phyloP scores from a whole-genome alignment of 2,113 vertebrate genomes.

The Onychostruthus taczanowskii region DNA sequence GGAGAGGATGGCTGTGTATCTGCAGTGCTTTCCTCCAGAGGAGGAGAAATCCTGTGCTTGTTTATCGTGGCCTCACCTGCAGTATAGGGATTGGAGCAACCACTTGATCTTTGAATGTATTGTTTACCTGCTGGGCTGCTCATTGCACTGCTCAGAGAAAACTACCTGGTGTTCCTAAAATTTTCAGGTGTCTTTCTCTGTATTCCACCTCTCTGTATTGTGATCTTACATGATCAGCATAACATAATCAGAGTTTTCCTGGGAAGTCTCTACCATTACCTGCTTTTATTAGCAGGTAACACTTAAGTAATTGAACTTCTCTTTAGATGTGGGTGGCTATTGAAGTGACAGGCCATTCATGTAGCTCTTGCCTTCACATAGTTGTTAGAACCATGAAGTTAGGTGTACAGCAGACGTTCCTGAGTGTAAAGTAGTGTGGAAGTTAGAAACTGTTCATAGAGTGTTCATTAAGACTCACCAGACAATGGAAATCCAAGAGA shows the following conservation, averaged over 20 bases:
- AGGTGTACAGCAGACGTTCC: not conserved
- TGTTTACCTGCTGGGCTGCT: not conserved
- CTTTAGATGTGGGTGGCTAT: not conserved
- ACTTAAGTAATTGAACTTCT: not conserved
- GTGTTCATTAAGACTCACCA: not conserved
- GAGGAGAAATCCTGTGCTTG: not conserved
- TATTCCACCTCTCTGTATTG: not conserved
- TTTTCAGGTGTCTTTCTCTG: not conserved
- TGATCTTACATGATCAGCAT: not conserved
- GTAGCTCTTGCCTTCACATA: not conserved
- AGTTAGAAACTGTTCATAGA: not conserved
- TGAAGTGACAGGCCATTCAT: not conserved
- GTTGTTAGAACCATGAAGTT: not conserved
- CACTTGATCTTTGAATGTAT: not conserved
- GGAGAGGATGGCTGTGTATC: not conserved
- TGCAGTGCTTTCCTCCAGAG: not conserved
- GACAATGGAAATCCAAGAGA: not conserved
- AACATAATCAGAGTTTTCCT: fast-evolving
- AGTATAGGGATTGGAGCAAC: not conserved
- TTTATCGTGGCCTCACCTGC: not conserved
- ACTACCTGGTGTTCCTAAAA: not conserved
- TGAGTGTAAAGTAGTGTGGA: not conserved
- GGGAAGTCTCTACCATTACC: not conserved
- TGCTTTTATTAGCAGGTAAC: not conserved
- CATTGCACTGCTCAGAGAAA: not conserved